phyloP scores from a whole-genome alignment of 2,113 vertebrate species.

The Phylloscopus whistleri region DNA sequence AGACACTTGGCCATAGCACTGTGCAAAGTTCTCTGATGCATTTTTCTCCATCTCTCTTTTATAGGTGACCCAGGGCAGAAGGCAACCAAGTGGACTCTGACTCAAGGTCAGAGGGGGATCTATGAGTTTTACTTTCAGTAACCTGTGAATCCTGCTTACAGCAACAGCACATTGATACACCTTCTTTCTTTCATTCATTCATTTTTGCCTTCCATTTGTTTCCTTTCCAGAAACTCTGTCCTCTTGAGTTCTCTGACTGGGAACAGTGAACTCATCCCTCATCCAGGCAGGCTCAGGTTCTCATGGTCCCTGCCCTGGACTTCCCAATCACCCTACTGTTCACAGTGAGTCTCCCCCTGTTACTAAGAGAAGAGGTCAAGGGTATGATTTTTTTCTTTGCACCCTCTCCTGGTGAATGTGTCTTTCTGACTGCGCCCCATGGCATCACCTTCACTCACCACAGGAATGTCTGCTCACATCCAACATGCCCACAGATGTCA shows the following conservation, averaged over 20 bases:
- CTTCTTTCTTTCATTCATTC: neutral
- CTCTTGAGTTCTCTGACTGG: neutral
- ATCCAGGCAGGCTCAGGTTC: neutral
- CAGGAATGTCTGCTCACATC: neutral
- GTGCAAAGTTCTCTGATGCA: neutral
- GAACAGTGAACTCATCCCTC: neutral
- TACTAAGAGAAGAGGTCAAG: neutral
- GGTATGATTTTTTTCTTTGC: neutral
- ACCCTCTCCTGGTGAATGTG: neutral
- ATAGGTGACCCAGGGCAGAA: neutral
- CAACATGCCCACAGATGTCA: neutral
- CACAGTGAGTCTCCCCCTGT: neutral
- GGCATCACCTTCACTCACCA: neutral
- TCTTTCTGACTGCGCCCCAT: neutral
- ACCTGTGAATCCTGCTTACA: neutral
- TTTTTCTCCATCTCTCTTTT: neutral
- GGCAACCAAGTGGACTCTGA: neutral
- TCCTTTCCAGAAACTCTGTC: neutral
- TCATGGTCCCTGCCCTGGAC: neutral
- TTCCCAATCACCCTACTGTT: neutral
- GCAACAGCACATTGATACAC: neutral
- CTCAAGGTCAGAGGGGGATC: neutral
- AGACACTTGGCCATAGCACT: neutral
- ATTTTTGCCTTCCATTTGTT: neutral
- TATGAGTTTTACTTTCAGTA: neutral